Evolutionary conservation across 2,888 invertebrate genomes (phyloP), one percentile per base, ranked within the genome.

Genomic region (Myopa testacea): DNA sequence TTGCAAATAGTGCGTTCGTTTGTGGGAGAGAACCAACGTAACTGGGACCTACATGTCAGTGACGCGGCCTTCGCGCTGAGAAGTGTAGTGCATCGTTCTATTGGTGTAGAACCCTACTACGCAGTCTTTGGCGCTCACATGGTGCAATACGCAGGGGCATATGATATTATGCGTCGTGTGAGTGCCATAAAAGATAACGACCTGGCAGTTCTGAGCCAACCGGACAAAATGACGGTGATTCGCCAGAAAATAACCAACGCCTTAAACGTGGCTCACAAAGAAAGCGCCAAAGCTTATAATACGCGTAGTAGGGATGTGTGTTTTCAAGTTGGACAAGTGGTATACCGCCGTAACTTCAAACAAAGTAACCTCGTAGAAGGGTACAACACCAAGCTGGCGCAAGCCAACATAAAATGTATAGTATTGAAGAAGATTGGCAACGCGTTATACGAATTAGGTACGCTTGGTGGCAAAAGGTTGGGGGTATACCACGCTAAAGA

Each of bases 21-120:
- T 87, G 12, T 26, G 26, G 26, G 83, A 83, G 4, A 84, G 83
- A 75, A 82, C 86, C 7, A 67, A 84, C 65, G 77, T 4, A 37
- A 76, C 8, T 85, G 84, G 85, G 85, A 85, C 65, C 73, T 76
- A 50, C 72, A 84, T 69, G 72, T 87, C 16, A 75, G 80, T 5
- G 60, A 83, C n/a, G 78, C 84, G 7, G 82, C 80, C 0, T 84
- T 81, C 75, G 86, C 26, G 65, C 65, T 65, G 3, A 38, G 65
- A 38, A 84, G 84, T 5, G 79, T 84, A 3, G 75, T 81, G 1
- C 84, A 85, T 75, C 82, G 83, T 60, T 76, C 80, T 0, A 85
- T 84, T 4, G 82, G 82, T 4, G 78, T 80, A 62, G 82, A 81
- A 16, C 84, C 85, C 6, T 81, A 73, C 45, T 73, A 60, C 62